Base-by-base conservation (phyloP, 2,888 invertebrate genomes). In the Vandiemenella viatica region DNA sequence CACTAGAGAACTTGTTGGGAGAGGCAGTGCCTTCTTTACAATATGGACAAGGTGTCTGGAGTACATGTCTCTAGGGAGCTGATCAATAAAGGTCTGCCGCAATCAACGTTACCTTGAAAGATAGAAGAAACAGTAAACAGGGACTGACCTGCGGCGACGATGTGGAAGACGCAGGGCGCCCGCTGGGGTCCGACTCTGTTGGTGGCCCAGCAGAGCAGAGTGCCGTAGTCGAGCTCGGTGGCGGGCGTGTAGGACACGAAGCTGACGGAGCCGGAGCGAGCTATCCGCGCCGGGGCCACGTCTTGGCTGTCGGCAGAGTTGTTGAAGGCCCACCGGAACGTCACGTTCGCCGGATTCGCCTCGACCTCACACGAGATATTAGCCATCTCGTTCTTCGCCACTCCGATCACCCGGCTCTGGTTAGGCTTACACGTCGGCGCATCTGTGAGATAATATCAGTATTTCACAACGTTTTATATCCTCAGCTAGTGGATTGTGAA, bases 261-360 rank as follows among this genome's bases (percentile, higher is more conserved):
- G 50, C 89, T 89, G 47, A 82, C 77, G 43, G 88, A 86, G 58
- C 49, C 75, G 69, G 58, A 55, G 20, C 79, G 71, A 1, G 79
- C 76, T 52, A 87, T 82, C 66, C 85, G 84, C 37, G 78, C 76
- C 51, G 80, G 75, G 45, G 83, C 80, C 15, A 91, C 85, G 62
- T 85, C 85, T 60, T 86, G 82, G 59, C 81, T 85, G 63, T 87
- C 87, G 0, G 87, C 87, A 17, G 87, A 85, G 65, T 87, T 88
- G 72, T 88, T 88, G 70, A 88, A 88, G 17, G 86, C 86, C 92
- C 92, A 92, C 49, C 83, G 80, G 63, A 91, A 92, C 65, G 83
- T 73, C 15, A 90, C 84, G 63, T 87, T 83, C n/a, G 82, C 73
- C 0, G 92, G 91, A 69, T 90, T 90, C 13, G 91, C 89, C 62